These are phyloP conservation scores for Phymorhynchus buccinoides DNA, from an alignment of 1,140 invertebrate species.

Conservation along the genomic window DNA sequence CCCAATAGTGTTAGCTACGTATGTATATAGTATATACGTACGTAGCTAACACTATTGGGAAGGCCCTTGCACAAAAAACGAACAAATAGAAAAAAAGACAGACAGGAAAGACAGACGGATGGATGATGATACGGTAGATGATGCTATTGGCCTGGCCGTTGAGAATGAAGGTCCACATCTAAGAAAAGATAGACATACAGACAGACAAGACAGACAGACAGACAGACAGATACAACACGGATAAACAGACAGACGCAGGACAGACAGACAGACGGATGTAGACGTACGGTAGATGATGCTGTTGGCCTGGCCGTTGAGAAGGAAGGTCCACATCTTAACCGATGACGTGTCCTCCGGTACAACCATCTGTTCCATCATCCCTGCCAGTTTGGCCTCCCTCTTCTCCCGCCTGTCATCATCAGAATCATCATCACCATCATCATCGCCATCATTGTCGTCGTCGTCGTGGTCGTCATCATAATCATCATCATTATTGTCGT, in stretches of 20 bases:
- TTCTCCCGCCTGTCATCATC: conserved; percentile 18
- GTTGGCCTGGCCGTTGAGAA: conserved; percentile 32
- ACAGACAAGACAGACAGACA: neutral
- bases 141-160: conserved; percentile 31
- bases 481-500: conserved; percentile 6
- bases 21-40: too few relatives aligned
- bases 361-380: neutral
- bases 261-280: neutral
- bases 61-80: too few relatives aligned
- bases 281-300: conserved; percentile 26
- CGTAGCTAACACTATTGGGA: too few relatives aligned
- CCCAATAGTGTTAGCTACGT: too few relatives aligned
- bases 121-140: neutral
- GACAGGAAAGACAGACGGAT: neutral
- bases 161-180: conserved; percentile 32
- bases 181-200: neutral
- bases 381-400: neutral
- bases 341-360: conserved; percentile 29
- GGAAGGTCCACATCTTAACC: conserved; percentile 30
- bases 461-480: neutral
- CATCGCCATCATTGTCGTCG: neutral
- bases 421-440: neutral
- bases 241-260: too few relatives aligned
- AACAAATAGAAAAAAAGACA: neutral
- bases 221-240: neutral